Evolutionary conservation across 2,113 vertebrate species (phyloP).

Genomic region (Labeo rohita): DNA sequence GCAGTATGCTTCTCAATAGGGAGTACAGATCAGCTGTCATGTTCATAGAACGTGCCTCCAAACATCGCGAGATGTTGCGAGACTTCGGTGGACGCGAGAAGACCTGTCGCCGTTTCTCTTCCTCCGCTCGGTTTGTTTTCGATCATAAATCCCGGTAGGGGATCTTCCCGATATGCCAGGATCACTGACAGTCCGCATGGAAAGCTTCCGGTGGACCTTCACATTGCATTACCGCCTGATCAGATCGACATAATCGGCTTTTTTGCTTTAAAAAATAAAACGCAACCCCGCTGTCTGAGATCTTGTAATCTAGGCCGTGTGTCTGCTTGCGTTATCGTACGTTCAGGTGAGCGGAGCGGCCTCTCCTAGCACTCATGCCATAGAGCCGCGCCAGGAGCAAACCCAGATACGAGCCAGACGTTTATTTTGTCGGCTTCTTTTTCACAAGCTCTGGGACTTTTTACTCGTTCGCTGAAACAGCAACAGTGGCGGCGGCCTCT

Average conservation of each 20-base stretch:
- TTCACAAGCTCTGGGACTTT: conserved; percentile 23
- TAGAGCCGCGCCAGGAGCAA: not conserved
- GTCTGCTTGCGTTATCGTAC: not conserved
- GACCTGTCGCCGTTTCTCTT: conserved; percentile 45
- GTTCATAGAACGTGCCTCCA: too few species aligned
- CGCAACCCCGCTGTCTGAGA: not conserved
- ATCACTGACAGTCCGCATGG: conserved; percentile 12
- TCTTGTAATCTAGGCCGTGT: conserved; percentile 25
- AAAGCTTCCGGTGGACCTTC: not conserved
- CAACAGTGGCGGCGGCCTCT: conserved; percentile 33
- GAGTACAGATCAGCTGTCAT: conserved; percentile 6
- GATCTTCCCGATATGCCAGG: conserved; percentile 8
- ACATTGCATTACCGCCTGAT: not conserved
- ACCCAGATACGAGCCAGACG: too few species aligned
- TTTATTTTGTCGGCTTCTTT: not conserved
- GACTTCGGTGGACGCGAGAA: conserved; percentile 46
- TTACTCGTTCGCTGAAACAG: conserved; percentile 34
- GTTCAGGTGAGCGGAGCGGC: conserved; percentile 49
- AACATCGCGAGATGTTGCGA: conserved; percentile 45
- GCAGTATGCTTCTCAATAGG: not conserved
- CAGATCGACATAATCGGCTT: not conserved
- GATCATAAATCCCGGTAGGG: conserved; percentile 16
- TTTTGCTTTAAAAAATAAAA: not conserved
- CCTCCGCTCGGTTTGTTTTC: conserved; percentile 48
- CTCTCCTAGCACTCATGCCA: conserved; percentile 47